These are phyloP conservation scores for Macrostomum lignano DNA, from an alignment of 1,140 invertebrate species.

Conservation along the genomic window DNA sequence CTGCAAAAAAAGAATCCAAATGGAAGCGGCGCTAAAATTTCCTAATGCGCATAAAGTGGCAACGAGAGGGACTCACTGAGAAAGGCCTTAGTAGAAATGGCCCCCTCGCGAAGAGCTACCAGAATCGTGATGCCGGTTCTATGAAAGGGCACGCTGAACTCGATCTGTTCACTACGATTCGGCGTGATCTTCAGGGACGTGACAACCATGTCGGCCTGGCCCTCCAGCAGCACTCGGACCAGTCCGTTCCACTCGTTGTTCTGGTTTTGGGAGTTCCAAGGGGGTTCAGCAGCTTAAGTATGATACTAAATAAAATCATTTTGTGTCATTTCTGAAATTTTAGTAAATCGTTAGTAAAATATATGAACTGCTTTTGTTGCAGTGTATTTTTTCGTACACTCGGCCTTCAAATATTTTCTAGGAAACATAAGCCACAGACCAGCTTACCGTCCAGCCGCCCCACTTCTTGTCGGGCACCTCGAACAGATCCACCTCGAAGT, in stretches of 20 bases:
- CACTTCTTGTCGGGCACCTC: conserved; percentile 75
- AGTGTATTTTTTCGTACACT: too few species aligned
- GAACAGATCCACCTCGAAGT: conserved; percentile 73
- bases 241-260: conserved; percentile 78
- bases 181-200: conserved; percentile 89
- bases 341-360: too few species aligned
- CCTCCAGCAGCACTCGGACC: conserved; percentile 61
- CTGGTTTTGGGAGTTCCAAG: too few species aligned
- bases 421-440: too few species aligned
- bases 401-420: too few species aligned
- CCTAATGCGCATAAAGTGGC: too few species aligned
- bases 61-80: conserved; percentile 44
- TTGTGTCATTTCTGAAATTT: too few species aligned
- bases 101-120: conserved; percentile 78
- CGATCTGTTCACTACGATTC: conserved; percentile 53
- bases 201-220: conserved; percentile 72
- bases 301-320: too few species aligned
- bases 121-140: conserved; percentile 91
- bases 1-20: too few species aligned
- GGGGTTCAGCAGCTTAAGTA: too few species aligned
- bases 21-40: too few species aligned
- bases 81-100: conserved; percentile 93
- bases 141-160: conserved; percentile 86
- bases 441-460: conserved; percentile 37
- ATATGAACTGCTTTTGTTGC: too few species aligned